Evolutionary conservation across 2,797 vertebrate species (phyloP).

Genomic region (Naso thynnoides): DNA sequence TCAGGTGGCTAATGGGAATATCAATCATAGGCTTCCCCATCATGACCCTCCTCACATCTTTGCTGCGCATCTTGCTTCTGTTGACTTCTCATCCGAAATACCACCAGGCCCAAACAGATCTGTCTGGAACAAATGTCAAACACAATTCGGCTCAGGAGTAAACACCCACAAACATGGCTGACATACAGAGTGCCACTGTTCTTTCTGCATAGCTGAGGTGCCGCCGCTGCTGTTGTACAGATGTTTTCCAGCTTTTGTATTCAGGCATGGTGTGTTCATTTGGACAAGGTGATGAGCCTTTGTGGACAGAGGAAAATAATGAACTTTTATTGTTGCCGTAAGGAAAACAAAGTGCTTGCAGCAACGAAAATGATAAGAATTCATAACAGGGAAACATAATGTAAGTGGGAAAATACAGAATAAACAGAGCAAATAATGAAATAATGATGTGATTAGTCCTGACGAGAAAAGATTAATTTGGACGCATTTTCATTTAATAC

Average conservation of each 20-base stretch:
- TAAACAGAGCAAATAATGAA: not conserved
- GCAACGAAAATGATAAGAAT: constrained; percentile 1
- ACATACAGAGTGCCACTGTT: constrained; percentile 43
- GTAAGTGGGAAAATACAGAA: not conserved
- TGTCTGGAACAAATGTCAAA: constrained; percentile 79
- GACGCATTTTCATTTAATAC: too few relatives aligned
- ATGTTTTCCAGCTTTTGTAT: constrained; percentile 30
- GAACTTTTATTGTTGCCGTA: constrained; percentile 20
- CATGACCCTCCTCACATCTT: constrained; percentile 72
- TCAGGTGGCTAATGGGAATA: constrained; percentile 86
- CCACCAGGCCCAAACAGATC: constrained; percentile 68
- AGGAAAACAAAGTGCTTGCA: not conserved
- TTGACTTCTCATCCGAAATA: constrained; percentile 74
- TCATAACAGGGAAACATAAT: not conserved
- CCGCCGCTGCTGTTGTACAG: constrained; percentile 3
- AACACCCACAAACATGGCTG: constrained; percentile 68
- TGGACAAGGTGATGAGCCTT: constrained; percentile 22
- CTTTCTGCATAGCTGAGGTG: not conserved
- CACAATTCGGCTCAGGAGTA: constrained; percentile 63
- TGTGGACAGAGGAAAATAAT: constrained; percentile 26
- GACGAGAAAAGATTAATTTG: not conserved
- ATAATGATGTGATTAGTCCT: not conserved
- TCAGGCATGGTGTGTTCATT: not conserved
- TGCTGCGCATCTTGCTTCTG: constrained; percentile 60
- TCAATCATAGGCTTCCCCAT: constrained; percentile 83